Conservation (phyloP, 2,113 vertebrate genomes). For the Mobula birostris region DNA sequence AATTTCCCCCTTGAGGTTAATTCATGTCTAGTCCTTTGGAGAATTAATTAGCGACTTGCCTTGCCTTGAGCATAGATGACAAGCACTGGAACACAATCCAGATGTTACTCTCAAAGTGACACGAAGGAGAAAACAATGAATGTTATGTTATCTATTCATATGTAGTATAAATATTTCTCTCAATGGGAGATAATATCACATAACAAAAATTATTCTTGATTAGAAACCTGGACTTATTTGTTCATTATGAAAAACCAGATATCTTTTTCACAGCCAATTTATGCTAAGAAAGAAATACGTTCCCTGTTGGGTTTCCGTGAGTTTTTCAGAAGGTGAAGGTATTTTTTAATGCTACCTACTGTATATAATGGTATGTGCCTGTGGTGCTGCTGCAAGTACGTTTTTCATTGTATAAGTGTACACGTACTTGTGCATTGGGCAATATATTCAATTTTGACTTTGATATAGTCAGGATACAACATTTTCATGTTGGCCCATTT, state of each 20-base stretch:
- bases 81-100: constrained; percentile 21
- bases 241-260: not conserved
- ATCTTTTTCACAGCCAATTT: not conserved
- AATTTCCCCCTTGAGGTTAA: constrained; percentile 26
- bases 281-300: not conserved
- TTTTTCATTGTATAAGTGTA: too few relatives aligned
- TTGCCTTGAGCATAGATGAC: not conserved
- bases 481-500: not conserved
- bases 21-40: constrained; percentile 2
- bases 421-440: too few relatives aligned
- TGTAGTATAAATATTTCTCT: not conserved
- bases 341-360: too few relatives aligned
- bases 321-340: not conserved
- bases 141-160: not conserved
- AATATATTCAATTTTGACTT: too few relatives aligned
- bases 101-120: constrained; percentile 9
- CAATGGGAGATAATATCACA: not conserved
- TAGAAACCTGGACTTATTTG: not conserved
- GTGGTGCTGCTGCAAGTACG: too few relatives aligned
- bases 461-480: not conserved
- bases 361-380: too few relatives aligned
- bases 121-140: too few relatives aligned
- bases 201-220: not conserved
- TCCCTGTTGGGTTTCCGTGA: not conserved
- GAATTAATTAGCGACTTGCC: constrained; percentile 23